Evolutionary conservation across 2,113 vertebrate species (phyloP).

Genomic region (Otolemur garnettii): DNA sequence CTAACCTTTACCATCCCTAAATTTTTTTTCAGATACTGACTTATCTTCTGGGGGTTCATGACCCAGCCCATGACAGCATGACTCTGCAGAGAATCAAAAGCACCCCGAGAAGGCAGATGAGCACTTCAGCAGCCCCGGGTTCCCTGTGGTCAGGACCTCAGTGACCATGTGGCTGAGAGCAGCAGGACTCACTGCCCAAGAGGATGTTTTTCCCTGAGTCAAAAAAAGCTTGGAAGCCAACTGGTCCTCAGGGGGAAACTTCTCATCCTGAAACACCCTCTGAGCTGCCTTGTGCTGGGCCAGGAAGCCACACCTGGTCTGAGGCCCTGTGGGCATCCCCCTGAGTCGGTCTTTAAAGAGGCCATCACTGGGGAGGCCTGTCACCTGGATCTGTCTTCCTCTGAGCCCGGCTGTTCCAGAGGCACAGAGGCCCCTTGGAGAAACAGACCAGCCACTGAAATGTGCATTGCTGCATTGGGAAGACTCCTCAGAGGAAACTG

Average conservation of each 20-base stretch:
- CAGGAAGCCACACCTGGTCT: background rate
- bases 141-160: background rate
- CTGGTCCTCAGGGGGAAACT: rapidly evolving
- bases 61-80: background rate
- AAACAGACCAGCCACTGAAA: background rate
- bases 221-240: background rate
- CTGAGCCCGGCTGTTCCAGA: background rate
- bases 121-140: rapidly evolving
- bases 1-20: conserved; percentile 16
- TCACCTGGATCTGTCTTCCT: background rate
- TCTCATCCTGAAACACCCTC: too few species aligned
- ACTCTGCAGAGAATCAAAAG: background rate
- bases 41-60: background rate
- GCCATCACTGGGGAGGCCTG: background rate
- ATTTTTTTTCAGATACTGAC: conserved; percentile 6
- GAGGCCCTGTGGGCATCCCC: background rate
- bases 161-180: background rate
- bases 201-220: background rate
- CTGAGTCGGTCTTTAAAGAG: background rate
- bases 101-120: rapidly evolving
- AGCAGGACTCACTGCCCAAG: background rate
- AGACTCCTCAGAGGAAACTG: background rate
- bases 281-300: background rate
- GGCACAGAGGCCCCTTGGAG: too few species aligned
- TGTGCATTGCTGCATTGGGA: too few species aligned